Evolutionary conservation across 2,113 vertebrate genomes (phyloP), one percentile per base, ranked within the genome.

Genomic region (Psephotus haematonotus): DNA sequence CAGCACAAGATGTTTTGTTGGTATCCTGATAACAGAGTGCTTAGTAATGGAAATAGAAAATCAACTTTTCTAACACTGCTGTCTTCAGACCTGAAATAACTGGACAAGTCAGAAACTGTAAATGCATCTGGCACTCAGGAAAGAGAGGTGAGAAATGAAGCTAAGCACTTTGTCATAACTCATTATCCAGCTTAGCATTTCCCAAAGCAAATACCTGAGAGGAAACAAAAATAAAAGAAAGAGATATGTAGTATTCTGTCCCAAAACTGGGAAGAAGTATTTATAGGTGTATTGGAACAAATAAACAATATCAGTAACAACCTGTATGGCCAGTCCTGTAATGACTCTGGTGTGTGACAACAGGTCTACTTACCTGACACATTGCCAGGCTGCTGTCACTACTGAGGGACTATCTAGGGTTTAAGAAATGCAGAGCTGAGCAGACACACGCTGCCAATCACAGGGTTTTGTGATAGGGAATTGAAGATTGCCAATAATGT

Each of bases 361-460:
- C 13, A 69, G 24, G 22, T 41, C 5, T 52, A 1, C 31, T 60
- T 16, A 52, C 13, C 41, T 76, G 67, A 52, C 59, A 52, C 37
- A 24, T 11, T 2, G 1, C 39, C 20, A 41, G 57, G 17, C 27
- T n/a, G 13, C 37, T 72, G 62, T 24, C 49, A 22, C 35, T 29
- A 43, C 0, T 0, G 7, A 69, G 6, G 35, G 12, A n/a, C 41
- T 13, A n/a, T 5, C 44, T 59, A 7, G 37, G 46, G 10, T 25
- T 28, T 53, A 44, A 14, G 50, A 49, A 82, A 41, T 37, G 43
- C 25, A 41, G 76, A 77, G 53, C 41, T 53, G 41, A 52, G 49
- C 57, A 80, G 44, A 12, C 31, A 29, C 37, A 18, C 11, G 13
- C 46, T 67, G 41, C 63, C 44, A 63, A 6, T 29, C 46, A 12